phyloP scores from a whole-genome alignment of 2,888 invertebrate species.

The Hypsopygia costalis region DNA sequence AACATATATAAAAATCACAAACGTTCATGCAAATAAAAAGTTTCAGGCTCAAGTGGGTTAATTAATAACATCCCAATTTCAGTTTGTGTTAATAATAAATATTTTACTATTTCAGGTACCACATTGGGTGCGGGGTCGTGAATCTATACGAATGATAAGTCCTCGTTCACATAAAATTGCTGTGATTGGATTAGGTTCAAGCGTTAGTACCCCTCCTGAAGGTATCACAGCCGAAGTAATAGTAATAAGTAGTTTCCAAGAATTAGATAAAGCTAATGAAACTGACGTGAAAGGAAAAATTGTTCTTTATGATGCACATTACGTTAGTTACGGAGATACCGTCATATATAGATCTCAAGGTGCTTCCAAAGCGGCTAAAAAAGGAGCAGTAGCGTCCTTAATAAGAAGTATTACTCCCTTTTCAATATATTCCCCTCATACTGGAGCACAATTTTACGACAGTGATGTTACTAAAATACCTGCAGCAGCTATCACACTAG shows the following conservation, averaged over 20 bases:
- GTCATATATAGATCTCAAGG: constrained; percentile 83
- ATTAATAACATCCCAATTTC: no score
- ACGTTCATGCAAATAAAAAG: no score
- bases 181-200: constrained; percentile 85
- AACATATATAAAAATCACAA: no score
- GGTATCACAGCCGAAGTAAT: constrained; percentile 86
- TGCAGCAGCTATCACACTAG: constrained; percentile 86
- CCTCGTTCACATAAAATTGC: constrained; percentile 82
- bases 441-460: constrained; percentile 84
- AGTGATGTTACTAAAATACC: constrained; percentile 83
- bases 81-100: no score
- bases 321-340: constrained; percentile 81
- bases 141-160: constrained; percentile 80
- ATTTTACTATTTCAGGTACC: constrained; percentile 41
- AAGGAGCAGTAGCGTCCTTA: constrained; percentile 87
- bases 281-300: constrained; percentile 84
- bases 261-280: constrained; percentile 73
- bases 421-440: constrained; percentile 87
- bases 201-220: constrained; percentile 83
- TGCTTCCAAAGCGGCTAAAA: constrained; percentile 83
- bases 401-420: constrained; percentile 87
- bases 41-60: no score
- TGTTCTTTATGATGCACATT: constrained; percentile 86
- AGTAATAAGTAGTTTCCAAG: constrained; percentile 85
- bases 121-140: constrained; percentile 81